Percentiles rank a stretch among this genome's conserved stretches.
Evolutionary conservation across 2,797 vertebrate species (phyloP).

Genomic region (Uromys caudimaculatus): DNA sequence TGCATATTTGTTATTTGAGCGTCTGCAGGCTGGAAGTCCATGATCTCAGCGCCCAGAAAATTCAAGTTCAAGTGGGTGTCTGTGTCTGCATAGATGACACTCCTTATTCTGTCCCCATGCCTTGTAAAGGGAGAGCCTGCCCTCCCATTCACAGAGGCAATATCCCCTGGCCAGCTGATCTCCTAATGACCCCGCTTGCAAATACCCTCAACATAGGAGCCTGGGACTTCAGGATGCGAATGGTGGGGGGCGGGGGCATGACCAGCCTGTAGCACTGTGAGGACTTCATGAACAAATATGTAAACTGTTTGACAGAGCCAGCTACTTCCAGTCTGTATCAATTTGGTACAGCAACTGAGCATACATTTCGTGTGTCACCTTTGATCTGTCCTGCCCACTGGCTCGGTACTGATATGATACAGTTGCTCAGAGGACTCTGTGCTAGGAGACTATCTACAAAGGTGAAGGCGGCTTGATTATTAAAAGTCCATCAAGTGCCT

Average conservation of each 20-base stretch:
- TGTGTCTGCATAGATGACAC: neutral
- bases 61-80: neutral
- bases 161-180: no score
- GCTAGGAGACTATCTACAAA: neutral
- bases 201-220: neutral
- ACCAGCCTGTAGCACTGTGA: neutral
- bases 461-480: neutral
- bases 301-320: neutral
- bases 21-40: neutral
- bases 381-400: neutral
- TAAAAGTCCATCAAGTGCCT: neutral
- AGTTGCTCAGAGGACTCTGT: neutral
- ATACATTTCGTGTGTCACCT: neutral
- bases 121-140: neutral
- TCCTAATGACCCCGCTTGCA: neutral
- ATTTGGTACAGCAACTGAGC: neutral
- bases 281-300: neutral
- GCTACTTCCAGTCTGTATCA: neutral
- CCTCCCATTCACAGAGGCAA: neutral
- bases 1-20: neutral
- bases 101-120: neutral
- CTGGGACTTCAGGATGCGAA: neutral
- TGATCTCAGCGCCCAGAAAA: neutral
- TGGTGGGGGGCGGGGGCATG: rapidly evolving
- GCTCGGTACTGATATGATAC: neutral